phyloP scores from a whole-genome alignment of 2,797 vertebrate species.

The Eulemur albifrons region DNA sequence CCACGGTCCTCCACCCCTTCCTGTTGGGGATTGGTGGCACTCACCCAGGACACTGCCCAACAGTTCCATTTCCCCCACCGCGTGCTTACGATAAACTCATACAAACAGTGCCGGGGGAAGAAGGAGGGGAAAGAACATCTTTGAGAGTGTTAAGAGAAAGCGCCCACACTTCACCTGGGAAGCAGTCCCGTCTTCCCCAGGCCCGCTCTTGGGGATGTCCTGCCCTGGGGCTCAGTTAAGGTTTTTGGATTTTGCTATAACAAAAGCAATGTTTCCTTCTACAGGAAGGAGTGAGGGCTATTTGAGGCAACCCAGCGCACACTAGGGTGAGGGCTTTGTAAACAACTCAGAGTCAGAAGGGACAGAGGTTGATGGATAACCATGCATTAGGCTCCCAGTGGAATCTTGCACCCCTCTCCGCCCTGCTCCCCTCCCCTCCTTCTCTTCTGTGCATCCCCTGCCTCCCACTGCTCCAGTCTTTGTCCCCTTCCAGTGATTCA shows the following conservation, averaged over 20 bases:
- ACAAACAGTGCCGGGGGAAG: no score
- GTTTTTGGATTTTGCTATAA: not conserved
- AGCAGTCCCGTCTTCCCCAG: no score
- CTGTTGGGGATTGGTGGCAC: not conserved
- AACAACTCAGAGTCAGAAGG: slow-evolving; percentile 28
- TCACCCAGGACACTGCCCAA: not conserved
- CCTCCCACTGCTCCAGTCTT: not conserved
- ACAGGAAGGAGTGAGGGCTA: not conserved
- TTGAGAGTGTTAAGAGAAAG: not conserved
- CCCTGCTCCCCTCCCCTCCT: no score
- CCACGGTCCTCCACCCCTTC: not conserved
- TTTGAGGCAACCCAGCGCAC: not conserved
- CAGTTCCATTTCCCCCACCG: rapidly evolving
- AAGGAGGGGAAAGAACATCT: not conserved
- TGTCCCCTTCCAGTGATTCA: not conserved
- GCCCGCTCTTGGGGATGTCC: not conserved
- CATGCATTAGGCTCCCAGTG: not conserved
- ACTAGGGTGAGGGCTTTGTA: slow-evolving; percentile 36
- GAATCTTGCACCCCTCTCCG: not conserved
- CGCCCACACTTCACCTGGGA: not conserved
- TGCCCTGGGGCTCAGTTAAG: not conserved
- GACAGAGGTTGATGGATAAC: slow-evolving; percentile 59
- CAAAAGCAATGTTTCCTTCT: slow-evolving; percentile 13
- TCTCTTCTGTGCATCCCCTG: not conserved
- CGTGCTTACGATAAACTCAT: not conserved